Evolutionary conservation across 2,888 invertebrate species (phyloP), one percentile per base, ranked within the genome.

Genomic region (Apomyelois bistriatella): DNA sequence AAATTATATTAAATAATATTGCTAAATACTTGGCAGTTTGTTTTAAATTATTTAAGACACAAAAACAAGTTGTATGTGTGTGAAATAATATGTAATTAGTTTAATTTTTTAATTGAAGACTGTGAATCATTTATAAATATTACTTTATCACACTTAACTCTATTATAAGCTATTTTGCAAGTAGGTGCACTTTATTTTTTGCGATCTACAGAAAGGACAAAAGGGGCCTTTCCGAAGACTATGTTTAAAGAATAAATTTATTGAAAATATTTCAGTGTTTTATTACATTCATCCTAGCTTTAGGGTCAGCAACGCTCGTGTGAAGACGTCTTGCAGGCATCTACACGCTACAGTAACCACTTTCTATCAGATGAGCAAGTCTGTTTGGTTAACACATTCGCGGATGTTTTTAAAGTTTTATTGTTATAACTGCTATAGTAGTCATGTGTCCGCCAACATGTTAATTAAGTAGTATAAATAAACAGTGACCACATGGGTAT

Each of bases 41-140:
- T 22, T 22, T 22, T 3, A 22, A 32, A 10, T 32, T 7, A 32
- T 32, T 32, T 38, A 1, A 12, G 38, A 3, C 1, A 6, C 13
- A 6, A 38, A 74, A 12, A 9, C 28, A 28, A 30, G 43, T 12
- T 9, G 30, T 32, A 8, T 32, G 30, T 46, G 46, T 46, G 32
- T 32, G 30, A 15, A 30, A 30, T 43, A 30, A 13, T 13, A 30
- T 43, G 66, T 56, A 60, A 59, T 63, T 62, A 58, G 57, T 72
- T 71, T 74, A 73, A 70, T 74, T 75, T 22, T 74, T 55, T 70
- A 68, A 68, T 74, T 69, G 69, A 76, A 78, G 79, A 80, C 79
- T 79, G 79, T 77, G 71, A 76, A 73, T 66, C 68, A 64, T 72
- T 65, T 68, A 70, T 66, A 66, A 69, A 65, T 61, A 60, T 58